Evolutionary conservation across 2,888 invertebrate species (phyloP).

Genomic region (Ormyrus nitidulus): DNA sequence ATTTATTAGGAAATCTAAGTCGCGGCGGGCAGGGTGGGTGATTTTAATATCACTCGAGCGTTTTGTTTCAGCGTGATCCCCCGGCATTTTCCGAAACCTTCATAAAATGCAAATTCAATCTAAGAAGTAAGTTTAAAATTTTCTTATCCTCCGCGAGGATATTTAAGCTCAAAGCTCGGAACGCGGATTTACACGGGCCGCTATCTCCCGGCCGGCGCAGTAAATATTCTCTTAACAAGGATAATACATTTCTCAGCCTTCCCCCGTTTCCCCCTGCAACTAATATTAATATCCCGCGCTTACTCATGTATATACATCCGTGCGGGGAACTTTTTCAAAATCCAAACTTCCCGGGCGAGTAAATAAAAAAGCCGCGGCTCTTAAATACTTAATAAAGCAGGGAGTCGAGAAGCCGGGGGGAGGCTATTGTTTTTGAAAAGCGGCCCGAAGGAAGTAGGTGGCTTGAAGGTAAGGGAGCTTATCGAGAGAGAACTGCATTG

Average conservation of each 20-base stretch:
- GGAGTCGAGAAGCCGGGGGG: background rate
- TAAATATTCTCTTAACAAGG: constrained; percentile 15
- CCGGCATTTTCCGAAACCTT: background rate
- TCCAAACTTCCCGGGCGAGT: background rate
- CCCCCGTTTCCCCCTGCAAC: background rate
- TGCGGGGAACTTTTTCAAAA: background rate
- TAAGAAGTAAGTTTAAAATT: background rate
- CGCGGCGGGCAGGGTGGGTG: too few relatives aligned
- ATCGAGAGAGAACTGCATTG: background rate
- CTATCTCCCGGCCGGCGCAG: background rate
- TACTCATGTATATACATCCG: background rate
- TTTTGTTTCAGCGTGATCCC: background rate
- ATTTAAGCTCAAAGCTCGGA: background rate
- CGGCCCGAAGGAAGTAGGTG: background rate
- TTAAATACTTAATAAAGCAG: too few relatives aligned
- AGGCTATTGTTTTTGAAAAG: constrained; percentile 2
- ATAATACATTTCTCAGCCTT: background rate
- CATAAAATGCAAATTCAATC: too few relatives aligned
- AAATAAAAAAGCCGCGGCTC: background rate
- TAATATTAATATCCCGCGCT: background rate
- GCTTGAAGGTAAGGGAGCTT: background rate
- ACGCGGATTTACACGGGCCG: background rate
- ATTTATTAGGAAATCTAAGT: too few relatives aligned
- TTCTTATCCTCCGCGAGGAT: background rate
- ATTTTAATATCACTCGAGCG: background rate